Conservation (phyloP, 2,113 vertebrate genomes). For the Oophaga pumilio region DNA sequence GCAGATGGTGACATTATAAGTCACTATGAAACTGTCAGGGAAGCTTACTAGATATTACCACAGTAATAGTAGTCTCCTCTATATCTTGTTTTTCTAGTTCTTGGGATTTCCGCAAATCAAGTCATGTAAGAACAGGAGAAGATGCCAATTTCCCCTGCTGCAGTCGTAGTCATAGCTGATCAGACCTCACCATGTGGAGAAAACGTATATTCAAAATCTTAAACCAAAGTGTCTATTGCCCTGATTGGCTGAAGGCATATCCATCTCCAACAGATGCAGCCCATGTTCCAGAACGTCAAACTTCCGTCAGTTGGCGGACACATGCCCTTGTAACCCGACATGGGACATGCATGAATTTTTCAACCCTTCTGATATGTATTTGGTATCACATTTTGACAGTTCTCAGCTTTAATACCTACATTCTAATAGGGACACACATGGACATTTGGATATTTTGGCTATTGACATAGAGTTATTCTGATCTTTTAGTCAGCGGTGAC, state of each 20-base stretch:
- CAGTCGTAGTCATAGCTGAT: not conserved
- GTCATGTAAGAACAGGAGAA: not conserved
- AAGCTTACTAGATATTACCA: not conserved
- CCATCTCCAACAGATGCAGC: not conserved
- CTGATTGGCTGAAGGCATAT: not conserved
- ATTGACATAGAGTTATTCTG: not conserved
- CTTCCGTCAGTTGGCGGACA: not conserved
- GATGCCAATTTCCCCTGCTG: not conserved
- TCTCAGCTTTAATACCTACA: not conserved
- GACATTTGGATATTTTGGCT: not conserved
- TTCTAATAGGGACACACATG: not conserved
- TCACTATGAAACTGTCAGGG: not conserved
- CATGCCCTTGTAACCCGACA: not conserved
- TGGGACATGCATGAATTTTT: no score
- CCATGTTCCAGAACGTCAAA: not conserved
- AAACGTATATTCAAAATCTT: not conserved
- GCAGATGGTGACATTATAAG: not conserved
- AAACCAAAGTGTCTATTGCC: not conserved
- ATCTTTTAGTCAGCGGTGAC: not conserved
- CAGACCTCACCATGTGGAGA: not conserved
- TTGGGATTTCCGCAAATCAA: not conserved
- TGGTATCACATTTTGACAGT: not conserved
- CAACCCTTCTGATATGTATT: not conserved
- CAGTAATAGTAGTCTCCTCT: not conserved
- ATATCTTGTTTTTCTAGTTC: not conserved